Evolutionary conservation across 2,888 invertebrate species (phyloP).

Genomic region (Elmis aenea): DNA sequence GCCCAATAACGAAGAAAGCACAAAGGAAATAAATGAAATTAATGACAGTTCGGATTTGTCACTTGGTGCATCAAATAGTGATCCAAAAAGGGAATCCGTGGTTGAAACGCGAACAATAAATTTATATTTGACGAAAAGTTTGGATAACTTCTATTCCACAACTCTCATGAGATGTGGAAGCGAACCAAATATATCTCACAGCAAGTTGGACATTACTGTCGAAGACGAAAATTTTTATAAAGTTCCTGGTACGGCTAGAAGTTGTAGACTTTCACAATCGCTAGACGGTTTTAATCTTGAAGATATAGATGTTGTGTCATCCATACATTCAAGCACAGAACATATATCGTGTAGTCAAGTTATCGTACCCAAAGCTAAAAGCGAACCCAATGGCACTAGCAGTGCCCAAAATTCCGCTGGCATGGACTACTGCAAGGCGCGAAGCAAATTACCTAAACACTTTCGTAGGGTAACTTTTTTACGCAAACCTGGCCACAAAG

Average conservation of each 20-base stretch:
- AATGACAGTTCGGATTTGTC: conserved; percentile 7
- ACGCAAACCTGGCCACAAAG: conserved; percentile 34
- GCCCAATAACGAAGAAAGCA: conserved; percentile 12
- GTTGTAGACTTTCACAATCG: conserved; percentile 39
- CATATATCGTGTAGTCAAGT: conserved; percentile 43
- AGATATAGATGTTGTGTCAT: conserved; percentile 26
- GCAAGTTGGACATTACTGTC: conserved; percentile 23
- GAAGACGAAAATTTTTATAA: conserved; percentile 40
- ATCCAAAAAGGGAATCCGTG: conserved; percentile 9
- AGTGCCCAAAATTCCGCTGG: conserved; percentile 21
- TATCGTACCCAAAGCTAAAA: conserved; percentile 11
- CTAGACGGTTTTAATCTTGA: conserved; percentile 40
- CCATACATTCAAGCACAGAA: conserved; percentile 39
- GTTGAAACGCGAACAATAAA: too few relatives aligned
- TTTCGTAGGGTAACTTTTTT: conserved; percentile 33
- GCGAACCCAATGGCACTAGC: conserved; percentile 6
- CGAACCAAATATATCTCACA: conserved; percentile 37
- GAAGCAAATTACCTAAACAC: conserved; percentile 34
- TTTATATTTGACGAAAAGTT: conserved; percentile 18
- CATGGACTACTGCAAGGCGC: conserved; percentile 34
- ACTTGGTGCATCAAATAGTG: conserved; percentile 13
- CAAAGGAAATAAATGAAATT: conserved; percentile 7
- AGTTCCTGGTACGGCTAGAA: conserved; percentile 37
- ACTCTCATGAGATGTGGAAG: conserved; percentile 39
- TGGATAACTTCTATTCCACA: conserved; percentile 12